Conservation (phyloP, 2,797 vertebrate species). For the Diceros bicornis region DNA sequence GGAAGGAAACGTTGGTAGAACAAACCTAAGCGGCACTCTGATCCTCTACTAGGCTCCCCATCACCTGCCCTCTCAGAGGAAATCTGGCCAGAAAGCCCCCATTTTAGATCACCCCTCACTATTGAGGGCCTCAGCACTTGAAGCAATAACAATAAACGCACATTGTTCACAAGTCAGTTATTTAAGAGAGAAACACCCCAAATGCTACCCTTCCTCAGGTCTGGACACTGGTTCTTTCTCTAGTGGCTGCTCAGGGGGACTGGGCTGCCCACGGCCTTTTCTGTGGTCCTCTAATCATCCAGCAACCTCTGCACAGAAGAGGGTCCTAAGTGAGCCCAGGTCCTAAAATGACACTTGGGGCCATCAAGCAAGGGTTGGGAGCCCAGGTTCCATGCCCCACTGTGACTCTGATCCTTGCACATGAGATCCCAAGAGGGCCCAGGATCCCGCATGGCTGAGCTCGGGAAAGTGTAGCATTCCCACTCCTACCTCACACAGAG, state of each 20-base stretch:
- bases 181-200: not conserved
- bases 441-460: fast-evolving
- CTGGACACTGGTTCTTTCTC: not conserved
- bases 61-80: not conserved
- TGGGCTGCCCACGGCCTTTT: not conserved
- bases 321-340: not conserved
- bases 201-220: not conserved
- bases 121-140: not conserved
- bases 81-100: not conserved
- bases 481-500: not conserved
- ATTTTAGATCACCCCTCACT: too few species aligned
- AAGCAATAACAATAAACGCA: not conserved
- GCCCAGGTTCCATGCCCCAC: not conserved
- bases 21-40: not conserved
- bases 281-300: not conserved
- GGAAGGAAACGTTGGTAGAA: not conserved
- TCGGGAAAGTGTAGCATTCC: not conserved
- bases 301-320: not conserved
- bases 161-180: not conserved
- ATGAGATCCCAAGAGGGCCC: not conserved
- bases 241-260: not conserved
- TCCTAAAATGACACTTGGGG: not conserved
- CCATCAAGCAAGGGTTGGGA: not conserved
- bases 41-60: not conserved
- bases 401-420: not conserved